phyloP scores from a whole-genome alignment of 1,140 invertebrate species.

The Cyclargus thomasi region DNA sequence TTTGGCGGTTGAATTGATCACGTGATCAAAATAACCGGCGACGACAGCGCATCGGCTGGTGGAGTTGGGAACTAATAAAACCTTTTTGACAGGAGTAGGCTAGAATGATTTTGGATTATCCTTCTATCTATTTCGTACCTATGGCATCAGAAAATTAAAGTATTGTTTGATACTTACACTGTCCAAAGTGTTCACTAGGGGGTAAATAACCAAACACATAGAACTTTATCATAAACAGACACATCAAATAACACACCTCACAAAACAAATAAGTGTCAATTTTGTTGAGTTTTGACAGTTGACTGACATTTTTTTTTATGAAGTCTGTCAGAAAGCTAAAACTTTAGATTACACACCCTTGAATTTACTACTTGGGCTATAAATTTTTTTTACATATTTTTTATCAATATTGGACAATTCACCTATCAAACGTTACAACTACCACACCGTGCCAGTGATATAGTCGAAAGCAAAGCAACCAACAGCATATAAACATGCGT shows the following conservation, averaged over 20 bases:
- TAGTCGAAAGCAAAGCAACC: too few species aligned
- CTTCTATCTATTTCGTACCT: neutral
- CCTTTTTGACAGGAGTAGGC: constrained; percentile 29
- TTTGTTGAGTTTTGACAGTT: too few species aligned
- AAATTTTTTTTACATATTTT: too few species aligned
- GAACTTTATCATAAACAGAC: neutral
- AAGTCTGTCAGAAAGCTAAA: too few species aligned
- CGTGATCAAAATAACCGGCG: constrained; percentile 63
- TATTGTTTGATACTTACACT: neutral
- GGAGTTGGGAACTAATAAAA: constrained; percentile 38
- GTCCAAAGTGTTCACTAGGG: neutral
- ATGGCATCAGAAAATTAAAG: neutral
- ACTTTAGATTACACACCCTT: too few species aligned
- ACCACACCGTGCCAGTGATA: too few species aligned
- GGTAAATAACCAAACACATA: neutral
- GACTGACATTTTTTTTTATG: too few species aligned
- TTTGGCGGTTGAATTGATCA: constrained; percentile 68
- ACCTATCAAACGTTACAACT: too few species aligned
- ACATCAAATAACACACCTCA: neutral
- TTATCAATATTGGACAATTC: too few species aligned
- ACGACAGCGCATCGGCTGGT: constrained; percentile 31
- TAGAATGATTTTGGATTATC: neutral
- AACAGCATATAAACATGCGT: too few species aligned
- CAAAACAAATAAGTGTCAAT: constrained; percentile 18
- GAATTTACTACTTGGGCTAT: too few species aligned